phyloP scores from a whole-genome alignment of 1,140 invertebrate genomes.

The Drosophila rufa region DNA sequence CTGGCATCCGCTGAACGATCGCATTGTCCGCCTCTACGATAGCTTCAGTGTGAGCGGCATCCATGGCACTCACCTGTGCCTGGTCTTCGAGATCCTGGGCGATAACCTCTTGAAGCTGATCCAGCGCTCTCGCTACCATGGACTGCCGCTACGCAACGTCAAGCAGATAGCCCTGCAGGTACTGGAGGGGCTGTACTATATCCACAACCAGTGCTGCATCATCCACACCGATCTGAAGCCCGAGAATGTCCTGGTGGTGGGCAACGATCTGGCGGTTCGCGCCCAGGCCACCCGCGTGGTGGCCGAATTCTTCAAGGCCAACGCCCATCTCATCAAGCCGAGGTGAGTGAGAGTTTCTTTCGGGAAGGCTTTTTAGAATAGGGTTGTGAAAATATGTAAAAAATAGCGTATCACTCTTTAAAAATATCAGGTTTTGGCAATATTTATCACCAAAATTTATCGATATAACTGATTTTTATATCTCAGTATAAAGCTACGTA shows the following conservation, averaged over 20 bases:
- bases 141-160: conserved; percentile 97
- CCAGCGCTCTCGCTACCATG: conserved; percentile 97
- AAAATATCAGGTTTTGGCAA: too few relatives aligned
- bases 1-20: conserved; percentile 92
- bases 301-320: conserved; percentile 92
- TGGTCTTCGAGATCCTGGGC: conserved; percentile 99
- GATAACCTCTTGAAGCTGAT: conserved; percentile 99
- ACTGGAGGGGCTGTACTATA: conserved; percentile 97
- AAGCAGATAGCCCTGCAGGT: conserved; percentile 97
- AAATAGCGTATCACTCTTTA: too few relatives aligned
- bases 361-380: too few relatives aligned
- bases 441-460: too few relatives aligned
- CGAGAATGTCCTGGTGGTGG: conserved; percentile 98
- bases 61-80: conserved; percentile 97
- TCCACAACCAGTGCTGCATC: conserved; percentile 98
- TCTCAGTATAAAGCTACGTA: too few relatives aligned
- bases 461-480: too few relatives aligned
- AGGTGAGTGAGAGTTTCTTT: neutral
- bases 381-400: too few relatives aligned
- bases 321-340: conserved; percentile 85
- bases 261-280: conserved; percentile 92
- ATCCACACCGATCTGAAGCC: conserved; percentile 99
- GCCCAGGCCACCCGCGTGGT: conserved; percentile 95
- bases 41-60: conserved; percentile 98
- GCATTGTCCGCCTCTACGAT: conserved; percentile 97